These are phyloP conservation scores for Phrynocephalus versicolor DNA, from an alignment of 2,113 vertebrate species.

Conservation along the genomic window DNA sequence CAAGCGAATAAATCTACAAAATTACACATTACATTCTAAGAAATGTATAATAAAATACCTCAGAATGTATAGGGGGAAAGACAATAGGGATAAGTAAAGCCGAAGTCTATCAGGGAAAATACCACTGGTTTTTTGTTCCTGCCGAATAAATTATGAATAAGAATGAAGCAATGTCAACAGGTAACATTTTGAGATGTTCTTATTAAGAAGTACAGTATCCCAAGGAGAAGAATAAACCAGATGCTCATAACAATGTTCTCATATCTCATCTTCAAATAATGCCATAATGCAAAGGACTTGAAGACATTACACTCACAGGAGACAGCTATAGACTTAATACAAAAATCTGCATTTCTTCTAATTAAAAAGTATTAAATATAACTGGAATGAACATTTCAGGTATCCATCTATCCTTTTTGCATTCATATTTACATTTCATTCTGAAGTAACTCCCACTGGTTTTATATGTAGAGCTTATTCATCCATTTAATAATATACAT, in stretches of 20 bases:
- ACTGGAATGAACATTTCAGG: neutral
- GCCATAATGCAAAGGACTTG: neutral
- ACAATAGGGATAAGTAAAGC: neutral
- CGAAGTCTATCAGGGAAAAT: neutral
- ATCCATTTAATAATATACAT: neutral
- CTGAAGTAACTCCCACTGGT: neutral
- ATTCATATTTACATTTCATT: neutral
- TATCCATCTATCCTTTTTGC: neutral
- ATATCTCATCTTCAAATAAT: neutral
- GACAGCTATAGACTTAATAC: neutral
- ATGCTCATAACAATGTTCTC: neutral
- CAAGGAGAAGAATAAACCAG: neutral
- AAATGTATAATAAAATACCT: neutral
- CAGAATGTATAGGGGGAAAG: neutral
- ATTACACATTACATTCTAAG: neutral
- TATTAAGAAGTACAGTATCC: neutral
- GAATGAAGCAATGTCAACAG: neutral
- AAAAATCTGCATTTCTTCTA: neutral
- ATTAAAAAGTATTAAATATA: neutral
- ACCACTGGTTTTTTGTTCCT: neutral
- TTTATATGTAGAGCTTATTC: accelerated
- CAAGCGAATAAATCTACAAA: neutral
- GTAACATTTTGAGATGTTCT: neutral
- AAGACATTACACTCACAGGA: neutral
- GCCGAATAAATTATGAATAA: neutral